phyloP scores from a whole-genome alignment of 1,140 invertebrate species.

The Drosophila ambigua region DNA sequence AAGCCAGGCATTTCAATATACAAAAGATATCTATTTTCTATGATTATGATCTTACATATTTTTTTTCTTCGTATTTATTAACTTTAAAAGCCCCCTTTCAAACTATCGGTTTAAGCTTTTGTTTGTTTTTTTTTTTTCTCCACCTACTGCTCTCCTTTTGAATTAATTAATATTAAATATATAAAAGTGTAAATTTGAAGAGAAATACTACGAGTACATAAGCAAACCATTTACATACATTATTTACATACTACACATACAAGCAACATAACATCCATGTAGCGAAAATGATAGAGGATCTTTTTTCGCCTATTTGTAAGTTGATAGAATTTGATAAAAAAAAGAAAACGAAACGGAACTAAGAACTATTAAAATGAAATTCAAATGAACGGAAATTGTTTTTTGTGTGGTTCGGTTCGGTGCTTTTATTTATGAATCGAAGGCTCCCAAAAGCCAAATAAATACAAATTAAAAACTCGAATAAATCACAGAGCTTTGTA shows the following conservation, averaged over 20 bases:
- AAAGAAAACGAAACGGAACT: slow-evolving; percentile 19
- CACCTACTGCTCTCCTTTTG: background rate
- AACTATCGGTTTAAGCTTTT: slow-evolving; percentile 20
- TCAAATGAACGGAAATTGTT: slow-evolving; percentile 42
- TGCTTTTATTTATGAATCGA: slow-evolving; percentile 18
- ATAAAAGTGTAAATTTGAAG: slow-evolving; percentile 1
- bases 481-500: slow-evolving; percentile 6
- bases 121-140: slow-evolving; percentile 37
- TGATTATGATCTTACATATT: slow-evolving; percentile 14
- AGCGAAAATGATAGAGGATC: slow-evolving; percentile 2
- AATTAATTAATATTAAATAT: slow-evolving; percentile 1
- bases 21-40: slow-evolving; percentile 5
- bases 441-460: slow-evolving; percentile 31
- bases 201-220: background rate
- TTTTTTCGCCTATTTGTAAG: slow-evolving; percentile 55
- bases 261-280: slow-evolving; percentile 33
- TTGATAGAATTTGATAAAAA: slow-evolving; percentile 15
- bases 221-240: slow-evolving; percentile 1
- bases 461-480: slow-evolving; percentile 2
- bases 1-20: slow-evolving; percentile 47
- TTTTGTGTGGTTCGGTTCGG: slow-evolving; percentile 13
- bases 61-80: slow-evolving; percentile 37
- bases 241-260: slow-evolving; percentile 22
- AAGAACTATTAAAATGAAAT: slow-evolving; percentile 49
- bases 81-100: slow-evolving; percentile 22